A percentile compares a stretch with the other conserved stretches of the same genome.
Conservation (phyloP, 2,888 invertebrate species). For the Masnerella sp. region DNA sequence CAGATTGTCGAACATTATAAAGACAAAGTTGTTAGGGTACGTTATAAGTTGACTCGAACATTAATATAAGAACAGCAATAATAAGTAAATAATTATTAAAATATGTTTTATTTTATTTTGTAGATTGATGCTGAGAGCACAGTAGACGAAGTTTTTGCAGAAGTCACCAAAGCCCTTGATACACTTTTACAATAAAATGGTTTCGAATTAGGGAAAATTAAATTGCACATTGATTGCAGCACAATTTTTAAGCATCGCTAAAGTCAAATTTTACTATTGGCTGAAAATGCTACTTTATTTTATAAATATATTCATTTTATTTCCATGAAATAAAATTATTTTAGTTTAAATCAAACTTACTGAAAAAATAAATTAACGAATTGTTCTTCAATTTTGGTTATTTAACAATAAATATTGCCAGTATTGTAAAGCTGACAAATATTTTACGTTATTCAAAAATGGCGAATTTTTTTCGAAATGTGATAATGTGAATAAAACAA, state of each 20-base stretch:
- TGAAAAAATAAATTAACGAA: no score
- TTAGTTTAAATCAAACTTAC: conserved; percentile 5
- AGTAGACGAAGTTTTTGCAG: conserved; percentile 87
- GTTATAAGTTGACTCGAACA: not conserved
- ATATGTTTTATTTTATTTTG: conserved; percentile 75
- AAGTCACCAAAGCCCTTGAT: conserved; percentile 80
- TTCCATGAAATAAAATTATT: no score
- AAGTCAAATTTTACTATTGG: no score
- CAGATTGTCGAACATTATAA: conserved; percentile 90
- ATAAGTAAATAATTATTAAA: no score
- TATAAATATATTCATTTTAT: no score
- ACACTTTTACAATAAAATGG: conserved; percentile 49
- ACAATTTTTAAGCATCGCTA: not conserved
- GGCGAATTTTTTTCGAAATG: no score
- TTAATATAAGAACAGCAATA: no score
- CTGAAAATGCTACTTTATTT: no score
- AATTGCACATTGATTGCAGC: conserved; percentile 4
- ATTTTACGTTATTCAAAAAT: not conserved
- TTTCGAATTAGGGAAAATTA: not conserved
- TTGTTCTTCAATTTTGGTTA: no score
- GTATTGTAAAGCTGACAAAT: no score
- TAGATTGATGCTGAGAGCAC: conserved; percentile 90
- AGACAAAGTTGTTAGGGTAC: conserved; percentile 86
- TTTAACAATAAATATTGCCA: no score
- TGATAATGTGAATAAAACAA: conserved; percentile 21